A percentile compares a stretch with the other conserved stretches of the same genome.
phyloP scores from a whole-genome alignment of 2,888 invertebrate genomes.

The Toxonevra muliebris region DNA sequence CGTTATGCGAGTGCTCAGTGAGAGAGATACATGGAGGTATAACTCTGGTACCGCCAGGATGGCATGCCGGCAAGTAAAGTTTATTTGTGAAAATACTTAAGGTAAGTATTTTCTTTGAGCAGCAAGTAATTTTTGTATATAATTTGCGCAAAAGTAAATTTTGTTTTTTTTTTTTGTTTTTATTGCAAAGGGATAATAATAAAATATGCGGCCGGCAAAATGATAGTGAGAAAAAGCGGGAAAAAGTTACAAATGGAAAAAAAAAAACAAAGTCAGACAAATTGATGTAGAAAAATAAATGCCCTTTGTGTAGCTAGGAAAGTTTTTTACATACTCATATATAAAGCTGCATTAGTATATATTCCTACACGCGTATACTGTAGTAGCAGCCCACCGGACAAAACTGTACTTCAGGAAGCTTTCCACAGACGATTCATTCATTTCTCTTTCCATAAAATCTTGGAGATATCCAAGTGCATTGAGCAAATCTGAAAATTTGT shows the following conservation, averaged over 20 bases:
- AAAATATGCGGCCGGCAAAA: slow-evolving; percentile 49
- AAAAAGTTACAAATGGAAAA: not conserved
- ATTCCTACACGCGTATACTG: too few relatives aligned
- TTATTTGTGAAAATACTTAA: slow-evolving; percentile 38
- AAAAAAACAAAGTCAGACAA: not conserved
- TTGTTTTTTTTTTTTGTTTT: slow-evolving; percentile 52
- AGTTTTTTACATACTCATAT: too few relatives aligned
- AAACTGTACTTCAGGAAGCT: too few relatives aligned
- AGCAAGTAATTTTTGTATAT: slow-evolving; percentile 48
- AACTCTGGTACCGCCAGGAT: not conserved
- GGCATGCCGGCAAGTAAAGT: not conserved
- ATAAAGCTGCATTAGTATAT: too few relatives aligned
- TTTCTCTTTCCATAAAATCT: too few relatives aligned
- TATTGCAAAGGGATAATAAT: slow-evolving; percentile 51
- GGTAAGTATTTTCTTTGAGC: slow-evolving; percentile 35
- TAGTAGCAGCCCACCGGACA: too few relatives aligned
- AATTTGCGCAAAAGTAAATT: slow-evolving; percentile 57
- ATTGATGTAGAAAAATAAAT: not conserved
- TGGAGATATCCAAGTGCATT: too few relatives aligned
- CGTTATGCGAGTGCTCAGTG: not conserved
- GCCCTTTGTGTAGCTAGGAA: too few relatives aligned
- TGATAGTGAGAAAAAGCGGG: not conserved
- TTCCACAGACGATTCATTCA: too few relatives aligned
- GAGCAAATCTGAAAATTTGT: too few relatives aligned
- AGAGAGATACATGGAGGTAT: too few relatives aligned